Base-by-base conservation (phyloP, 2,113 vertebrate species). In the Zapus hudsonius region DNA sequence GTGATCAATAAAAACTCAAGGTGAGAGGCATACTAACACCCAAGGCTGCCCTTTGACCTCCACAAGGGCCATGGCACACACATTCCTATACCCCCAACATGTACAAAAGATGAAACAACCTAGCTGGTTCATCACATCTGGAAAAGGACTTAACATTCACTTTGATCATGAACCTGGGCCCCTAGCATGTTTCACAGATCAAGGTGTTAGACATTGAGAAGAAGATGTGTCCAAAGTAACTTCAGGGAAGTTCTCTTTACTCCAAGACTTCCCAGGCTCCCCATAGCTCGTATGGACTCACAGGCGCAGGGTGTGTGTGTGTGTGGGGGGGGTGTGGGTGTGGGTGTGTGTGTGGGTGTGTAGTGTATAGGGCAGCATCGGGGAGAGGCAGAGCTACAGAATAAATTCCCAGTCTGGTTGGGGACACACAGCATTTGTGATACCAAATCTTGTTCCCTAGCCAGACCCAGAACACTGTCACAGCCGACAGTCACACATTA, bases 151-250 rank as follows among this genome's bases (percentile, higher is more conserved):
- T 42, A 66, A 27, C 33, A 36, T 22, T 40, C 27, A 4, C 7
- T 3, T 2, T 0, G 4, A 1, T 38, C 12, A 0, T 0, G 19
- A 44, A 38, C 9, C 36, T 19, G 19, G 13, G 31, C 3, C 4
- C 40, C 12, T 19, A 27, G 22, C 23, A 36, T 11, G 20, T 5
- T 22, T 63, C 20, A 4, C 36, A 6, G 0, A 55, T 80, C 23
- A 67, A 84, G 47, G 42, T 11, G 3, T 11, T 25, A 79, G 31
- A 42, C 3, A 11, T 11, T 1, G 3, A 25, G 11, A 38, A 3
- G 25, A 40, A 83, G 69, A 29, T 7, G 3, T 22, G 31, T 2
- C 11, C 10, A 2, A 69, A 13, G n/a, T 17, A 13, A 33, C 0
- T 33, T 6, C 7, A 82, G 61, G 25, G 6, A 78, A 84, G 38